Conservation (phyloP, 1,140 invertebrate species). For the Calliphora vicina region DNA sequence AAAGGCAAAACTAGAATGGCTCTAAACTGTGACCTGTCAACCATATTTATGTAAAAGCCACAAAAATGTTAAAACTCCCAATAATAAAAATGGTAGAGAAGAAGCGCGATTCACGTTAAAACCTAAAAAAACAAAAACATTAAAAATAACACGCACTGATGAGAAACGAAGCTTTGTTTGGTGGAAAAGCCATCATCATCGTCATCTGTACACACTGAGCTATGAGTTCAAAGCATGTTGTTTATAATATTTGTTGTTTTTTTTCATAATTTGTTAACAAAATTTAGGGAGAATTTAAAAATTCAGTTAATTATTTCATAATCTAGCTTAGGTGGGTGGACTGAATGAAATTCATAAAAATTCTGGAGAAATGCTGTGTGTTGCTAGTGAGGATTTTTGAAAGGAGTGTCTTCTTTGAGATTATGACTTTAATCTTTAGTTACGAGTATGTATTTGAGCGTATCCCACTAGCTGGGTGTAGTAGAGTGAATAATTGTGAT, state of each 20-base stretch:
- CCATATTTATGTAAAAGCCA: constrained; percentile 24
- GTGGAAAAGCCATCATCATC: neutral
- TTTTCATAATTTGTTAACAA: neutral
- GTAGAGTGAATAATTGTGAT: neutral
- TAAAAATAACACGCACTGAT: constrained; percentile 16
- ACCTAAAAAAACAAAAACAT: neutral
- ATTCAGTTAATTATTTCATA: too few relatives aligned
- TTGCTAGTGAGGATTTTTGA: neutral
- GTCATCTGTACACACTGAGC: neutral
- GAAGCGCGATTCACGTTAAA: neutral
- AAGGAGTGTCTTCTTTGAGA: neutral
- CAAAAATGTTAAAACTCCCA: constrained; percentile 4
- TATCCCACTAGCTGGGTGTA: neutral
- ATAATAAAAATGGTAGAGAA: neutral
- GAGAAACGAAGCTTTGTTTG: constrained; percentile 11
- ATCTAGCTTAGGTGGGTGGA: neutral
- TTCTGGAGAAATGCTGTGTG: neutral
- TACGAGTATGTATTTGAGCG: too few relatives aligned
- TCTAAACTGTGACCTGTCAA: constrained; percentile 8
- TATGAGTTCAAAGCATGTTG: neutral
- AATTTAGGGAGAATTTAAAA: neutral
- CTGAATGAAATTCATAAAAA: neutral
- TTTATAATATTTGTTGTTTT: too few relatives aligned
- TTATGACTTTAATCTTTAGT: neutral
- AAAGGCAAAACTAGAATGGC: constrained; percentile 11